Percentiles rank a stretch among this genome's conserved stretches.
phyloP scores from a whole-genome alignment of 1,140 invertebrate genomes.

The Drosophila sproati region DNA sequence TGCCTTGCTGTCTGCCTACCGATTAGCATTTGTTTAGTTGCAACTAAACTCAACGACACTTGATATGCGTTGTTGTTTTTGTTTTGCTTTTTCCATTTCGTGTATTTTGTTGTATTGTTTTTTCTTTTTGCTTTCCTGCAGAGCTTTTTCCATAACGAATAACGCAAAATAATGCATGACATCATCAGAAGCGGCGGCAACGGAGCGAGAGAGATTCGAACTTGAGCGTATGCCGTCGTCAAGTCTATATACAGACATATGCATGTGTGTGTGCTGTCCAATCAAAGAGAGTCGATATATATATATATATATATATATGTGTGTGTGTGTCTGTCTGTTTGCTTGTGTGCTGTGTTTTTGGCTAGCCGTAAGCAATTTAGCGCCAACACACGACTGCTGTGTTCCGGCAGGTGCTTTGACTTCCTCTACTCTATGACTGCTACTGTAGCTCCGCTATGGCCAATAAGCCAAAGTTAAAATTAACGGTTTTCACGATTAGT shows the following conservation, averaged over 20 bases:
- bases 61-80: conserved; percentile 26
- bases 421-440: conserved; percentile 15
- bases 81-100: neutral
- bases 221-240: conserved; percentile 17
- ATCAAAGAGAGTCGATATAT: conserved; percentile 11
- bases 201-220: conserved; percentile 43
- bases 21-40: conserved; percentile 35
- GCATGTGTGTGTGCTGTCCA: neutral
- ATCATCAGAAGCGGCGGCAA: conserved; percentile 50
- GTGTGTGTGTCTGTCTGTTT: conserved; percentile 1
- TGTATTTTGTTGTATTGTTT: conserved; percentile 9
- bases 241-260: neutral
- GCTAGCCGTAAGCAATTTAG: conserved; percentile 36
- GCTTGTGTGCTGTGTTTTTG: conserved; percentile 16
- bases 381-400: conserved; percentile 34
- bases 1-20: conserved; percentile 3
- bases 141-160: conserved; percentile 72
- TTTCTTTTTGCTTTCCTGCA: conserved; percentile 52
- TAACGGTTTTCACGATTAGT: conserved; percentile 47
- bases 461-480: conserved; percentile 10
- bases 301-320: neutral
- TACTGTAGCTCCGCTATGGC: neutral
- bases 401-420: conserved; percentile 45
- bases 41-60: conserved; percentile 25
- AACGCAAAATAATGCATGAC: conserved; percentile 77